phyloP scores from a whole-genome alignment of 2,113 vertebrate species.

The Oreochromis tanganicae region DNA sequence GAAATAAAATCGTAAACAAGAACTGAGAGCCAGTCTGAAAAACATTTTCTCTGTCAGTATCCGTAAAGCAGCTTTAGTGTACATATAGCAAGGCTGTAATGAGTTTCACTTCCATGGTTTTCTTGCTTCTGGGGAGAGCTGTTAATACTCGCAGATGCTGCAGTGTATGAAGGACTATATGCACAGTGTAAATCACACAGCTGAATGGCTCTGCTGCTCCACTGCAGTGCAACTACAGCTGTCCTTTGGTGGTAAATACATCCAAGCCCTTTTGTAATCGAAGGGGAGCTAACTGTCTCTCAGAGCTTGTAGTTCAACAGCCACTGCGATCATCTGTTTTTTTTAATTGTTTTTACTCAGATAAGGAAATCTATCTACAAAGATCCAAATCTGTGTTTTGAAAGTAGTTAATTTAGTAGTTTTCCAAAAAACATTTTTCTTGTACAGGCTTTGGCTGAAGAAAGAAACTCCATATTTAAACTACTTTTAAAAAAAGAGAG shows the following conservation, averaged over 20 bases:
- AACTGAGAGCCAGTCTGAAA: neutral
- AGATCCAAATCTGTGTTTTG: neutral
- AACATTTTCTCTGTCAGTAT: neutral
- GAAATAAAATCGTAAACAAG: neutral
- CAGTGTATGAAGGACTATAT: neutral
- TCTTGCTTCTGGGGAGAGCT: neutral
- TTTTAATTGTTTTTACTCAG: neutral
- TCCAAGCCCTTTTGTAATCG: neutral
- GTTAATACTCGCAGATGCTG: slow-evolving; percentile 15
- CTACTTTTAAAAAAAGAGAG: neutral
- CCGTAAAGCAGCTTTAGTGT: neutral
- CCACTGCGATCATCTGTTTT: neutral
- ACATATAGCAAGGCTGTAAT: neutral
- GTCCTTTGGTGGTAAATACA: slow-evolving; percentile 13
- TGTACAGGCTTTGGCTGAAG: neutral
- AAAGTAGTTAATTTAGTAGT: neutral
- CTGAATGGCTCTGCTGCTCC: neutral
- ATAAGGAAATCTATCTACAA: neutral
- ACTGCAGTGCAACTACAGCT: neutral
- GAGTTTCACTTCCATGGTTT: neutral
- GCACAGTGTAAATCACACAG: neutral
- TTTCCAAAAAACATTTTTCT: neutral
- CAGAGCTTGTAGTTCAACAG: neutral
- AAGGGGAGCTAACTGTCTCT: neutral
- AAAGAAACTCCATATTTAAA: neutral